Base-by-base conservation (phyloP, 2,797 vertebrate genomes). In the Chelidonichthys spinosus region DNA sequence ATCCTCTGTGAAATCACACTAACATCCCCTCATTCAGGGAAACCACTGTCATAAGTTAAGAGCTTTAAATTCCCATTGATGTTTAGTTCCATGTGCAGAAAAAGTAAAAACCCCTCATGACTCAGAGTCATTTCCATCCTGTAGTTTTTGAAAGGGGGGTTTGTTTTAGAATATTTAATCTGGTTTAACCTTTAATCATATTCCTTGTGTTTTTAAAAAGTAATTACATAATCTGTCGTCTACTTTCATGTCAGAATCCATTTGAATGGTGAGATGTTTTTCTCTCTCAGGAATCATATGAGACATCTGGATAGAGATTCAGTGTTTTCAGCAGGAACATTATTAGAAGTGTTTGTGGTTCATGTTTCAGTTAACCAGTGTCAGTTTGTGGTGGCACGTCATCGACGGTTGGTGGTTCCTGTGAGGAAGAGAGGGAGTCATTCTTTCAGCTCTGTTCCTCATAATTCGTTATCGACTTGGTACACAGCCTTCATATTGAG, bases 251-350 rank as follows among this genome's bases (percentile, higher is more conserved):
- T 18, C 33, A 65, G 49, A 52, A 68, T 6, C 5, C 10, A 47
- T 70, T 53, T 67, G 3, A 33, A 17, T 15, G 6, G 14, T 42
- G 1, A 18, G 25, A 5, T 2, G 60, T 56, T 44, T 60, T 9
- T 59, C 2, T 3, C 11, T 36, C 17, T 37, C 5, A 55, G 15
- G 46, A 25, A 33, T 50, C 42, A 40, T 42, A 62, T 18, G 39
- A 54, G 33, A 36, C 10, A 36, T 36, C 18, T 14, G 17, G 9
- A 13, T 37, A 2, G 25, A 18, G 53, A 58, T 39, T 6, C 50
- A 5, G 1, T 9, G 13, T 59, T 56, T 62, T 9, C 15, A 84
- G 86, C 89, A 91, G 89, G 90, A 91, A 46, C 33, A 63, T 18
- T 89, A 86, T 85, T 80, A 79, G 37, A 82, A 81, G 69, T 69